Evolutionary conservation across 2,888 invertebrate genomes (phyloP), one percentile per base, ranked within the genome.

Genomic region (Macropis europaea): DNA sequence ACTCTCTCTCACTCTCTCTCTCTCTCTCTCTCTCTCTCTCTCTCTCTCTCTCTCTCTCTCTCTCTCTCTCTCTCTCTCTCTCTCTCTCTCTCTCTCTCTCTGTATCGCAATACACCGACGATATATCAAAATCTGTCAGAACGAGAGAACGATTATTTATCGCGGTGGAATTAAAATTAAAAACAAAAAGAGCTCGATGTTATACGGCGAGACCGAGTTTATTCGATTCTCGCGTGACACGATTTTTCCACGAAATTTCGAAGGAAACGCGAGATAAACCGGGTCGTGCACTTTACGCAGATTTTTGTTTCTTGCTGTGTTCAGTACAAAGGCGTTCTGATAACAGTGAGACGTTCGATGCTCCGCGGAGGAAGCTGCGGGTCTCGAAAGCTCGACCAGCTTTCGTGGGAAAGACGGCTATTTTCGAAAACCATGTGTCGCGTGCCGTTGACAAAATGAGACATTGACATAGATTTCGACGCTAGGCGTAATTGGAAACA

Each of bases 401-500:
- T 15, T 48, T 53, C 62, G 74, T 64, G 63, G 60, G 70, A 74
- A 70, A 62, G 42, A 17, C 26, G 53, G 56, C 70, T 77, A 77
- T 77, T 77, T 77, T 70, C 19, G 70, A 77, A 53, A 56, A 53
- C 70, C 77, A 76, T 54, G 73, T 73, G 77, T 62, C 73, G 69
- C 76, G 70, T 67, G 73, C 70, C 77, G 77, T 73, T 77, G 77
- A 77, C 77, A 76, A 77, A 77, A 70, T 70, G 77, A 76, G 73
- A 57, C 64, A 68, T 56, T 50, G 68, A 69, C 64, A 40, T 56
- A 63, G 69, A 70, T 70, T 70, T 76, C 69, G 57, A 64, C 64
- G 73, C 54, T 30, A 38, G 52, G 15, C 73, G 73, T 77, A 77
- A 77, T 77, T 77, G 77, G 77, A 76, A 77, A 76, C 77, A 77